Base-by-base conservation (phyloP, 2,113 vertebrate genomes). In the Salminus brasiliensis region DNA sequence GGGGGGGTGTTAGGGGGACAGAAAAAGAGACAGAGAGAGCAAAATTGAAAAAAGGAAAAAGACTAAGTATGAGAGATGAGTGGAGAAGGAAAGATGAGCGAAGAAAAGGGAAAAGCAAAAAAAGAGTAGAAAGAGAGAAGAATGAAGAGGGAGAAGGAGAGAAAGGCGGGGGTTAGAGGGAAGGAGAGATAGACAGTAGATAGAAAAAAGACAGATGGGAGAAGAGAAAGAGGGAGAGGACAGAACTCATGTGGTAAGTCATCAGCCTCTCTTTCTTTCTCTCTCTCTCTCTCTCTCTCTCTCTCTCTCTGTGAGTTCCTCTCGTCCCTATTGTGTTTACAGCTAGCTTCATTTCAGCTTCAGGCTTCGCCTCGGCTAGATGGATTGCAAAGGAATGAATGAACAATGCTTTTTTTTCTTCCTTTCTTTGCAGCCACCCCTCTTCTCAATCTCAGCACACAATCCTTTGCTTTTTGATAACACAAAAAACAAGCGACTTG, bases 281-380 rank as follows among this genome's bases (percentile, higher is more conserved):
- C 74, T 72, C 76, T 81, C 76, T 65, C 34, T 84, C 12, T 57
- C 29, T 55, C 41, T 57, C 27, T 70, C 53, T 59, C 15, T 18
- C 15, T 36, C 68, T 79, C 80, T 72, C 80, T 83, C 73, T 62
- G 47, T 34, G 68, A 62, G 67, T 66, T 66, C 74, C 53, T 41
- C 53, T 83, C 32, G 59, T 43, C 72, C 16, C 3, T 78, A 83
- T 76, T 81, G 72, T 77, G 76, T 86, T 70, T 70, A 74, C 60
- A 75, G 73, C 53, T 55, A 63, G 81, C 45, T 59, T 25, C 74
- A 70, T 82, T 83, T 76, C 81, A 60, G n/a, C 65, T 53, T 43
- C 65, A 52, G 60, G 78, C 75, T 75, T 74, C 25, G 41, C 34
- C 72, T 59, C 23, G 11, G 12, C 36, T 63, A 25, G 16, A 34